Percentiles rank a stretch among this genome's conserved stretches.
Conservation (phyloP, 2,888 invertebrate species). For the Cyclophora albipunctata region DNA sequence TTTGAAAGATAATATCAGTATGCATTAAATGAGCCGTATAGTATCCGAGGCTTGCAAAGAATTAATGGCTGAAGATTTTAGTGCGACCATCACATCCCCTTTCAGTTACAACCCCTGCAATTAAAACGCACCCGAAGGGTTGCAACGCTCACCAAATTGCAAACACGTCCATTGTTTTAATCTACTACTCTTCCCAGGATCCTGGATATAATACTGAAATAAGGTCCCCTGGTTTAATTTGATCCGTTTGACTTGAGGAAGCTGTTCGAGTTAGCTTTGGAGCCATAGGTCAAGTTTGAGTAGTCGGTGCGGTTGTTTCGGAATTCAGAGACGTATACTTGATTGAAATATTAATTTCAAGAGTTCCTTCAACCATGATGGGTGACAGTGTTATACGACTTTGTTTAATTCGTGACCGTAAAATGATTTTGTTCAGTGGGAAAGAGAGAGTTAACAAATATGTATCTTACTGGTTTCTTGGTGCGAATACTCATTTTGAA, state of each 20-base stretch:
- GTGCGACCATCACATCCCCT: slow-evolving; percentile 27
- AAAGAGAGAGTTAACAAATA: neutral
- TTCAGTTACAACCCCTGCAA: slow-evolving; percentile 53
- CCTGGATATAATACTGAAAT: slow-evolving; percentile 52
- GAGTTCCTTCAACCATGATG: slow-evolving; percentile 21
- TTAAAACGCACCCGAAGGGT: slow-evolving; percentile 71
- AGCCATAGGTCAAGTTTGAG: slow-evolving; percentile 25
- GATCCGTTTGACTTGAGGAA: slow-evolving; percentile 25
- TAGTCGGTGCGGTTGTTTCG: slow-evolving; percentile 32
- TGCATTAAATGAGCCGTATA: slow-evolving; percentile 43
- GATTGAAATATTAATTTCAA: slow-evolving; percentile 63
- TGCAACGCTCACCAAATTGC: slow-evolving; percentile 66
- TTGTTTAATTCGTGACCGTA: slow-evolving; percentile 5
- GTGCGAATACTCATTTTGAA: too few relatives aligned
- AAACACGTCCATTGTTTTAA: slow-evolving; percentile 73
- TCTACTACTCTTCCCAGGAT: slow-evolving; percentile 52
- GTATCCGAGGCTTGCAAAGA: slow-evolving; percentile 35
- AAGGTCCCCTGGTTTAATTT: slow-evolving; percentile 35
- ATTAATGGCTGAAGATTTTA: slow-evolving; percentile 49
- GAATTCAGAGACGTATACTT: slow-evolving; percentile 46
- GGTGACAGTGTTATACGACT: slow-evolving; percentile 15
- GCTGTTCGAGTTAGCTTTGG: slow-evolving; percentile 11
- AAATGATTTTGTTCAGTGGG: neutral
- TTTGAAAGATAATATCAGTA: slow-evolving; percentile 34
- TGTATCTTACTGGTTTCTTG: too few relatives aligned